A percentile compares a stretch with the other conserved stretches of the same genome.
These are phyloP conservation scores for Jordanella pulchra DNA, from an alignment of 2,797 vertebrate species.

Conservation along the genomic window DNA sequence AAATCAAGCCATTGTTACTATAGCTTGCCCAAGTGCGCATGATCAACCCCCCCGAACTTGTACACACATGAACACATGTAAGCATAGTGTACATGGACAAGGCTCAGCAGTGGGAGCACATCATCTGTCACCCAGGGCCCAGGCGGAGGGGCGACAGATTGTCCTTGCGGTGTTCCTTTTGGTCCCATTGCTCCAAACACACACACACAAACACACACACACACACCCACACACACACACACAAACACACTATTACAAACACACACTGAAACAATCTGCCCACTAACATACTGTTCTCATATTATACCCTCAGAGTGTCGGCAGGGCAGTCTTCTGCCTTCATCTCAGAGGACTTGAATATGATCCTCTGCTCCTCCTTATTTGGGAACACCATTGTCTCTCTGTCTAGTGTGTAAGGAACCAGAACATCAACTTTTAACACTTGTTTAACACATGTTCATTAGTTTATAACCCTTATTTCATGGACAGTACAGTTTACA, in stretches of 20 bases:
- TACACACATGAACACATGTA: slow-evolving; percentile 23
- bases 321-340: slow-evolving; percentile 35
- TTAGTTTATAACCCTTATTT: slow-evolving; percentile 22
- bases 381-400: slow-evolving; percentile 13
- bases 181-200: slow-evolving; percentile 71
- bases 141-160: slow-evolving; percentile 75
- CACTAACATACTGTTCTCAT: slow-evolving; percentile 57
- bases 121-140: slow-evolving; percentile 81
- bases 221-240: slow-evolving; percentile 22
- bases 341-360: slow-evolving; percentile 43
- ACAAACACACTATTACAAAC: slow-evolving; percentile 24
- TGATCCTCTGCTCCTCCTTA: slow-evolving; percentile 23
- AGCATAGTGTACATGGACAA: slow-evolving; percentile 38
- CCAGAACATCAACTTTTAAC: slow-evolving; percentile 6
- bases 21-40: slow-evolving; percentile 47
- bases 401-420: neutral
- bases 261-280: slow-evolving; percentile 53
- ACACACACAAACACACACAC: slow-evolving; percentile 25
- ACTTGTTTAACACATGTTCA: slow-evolving; percentile 4
- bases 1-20: slow-evolving; percentile 59
- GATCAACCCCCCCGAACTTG: slow-evolving; percentile 18
- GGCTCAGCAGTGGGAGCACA: slow-evolving; percentile 72
- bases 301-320: slow-evolving; percentile 51
- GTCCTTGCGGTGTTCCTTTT: slow-evolving; percentile 72
- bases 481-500: neutral